Conservation (phyloP, 2,113 vertebrate species). For the Eolophus roseicapilla region DNA sequence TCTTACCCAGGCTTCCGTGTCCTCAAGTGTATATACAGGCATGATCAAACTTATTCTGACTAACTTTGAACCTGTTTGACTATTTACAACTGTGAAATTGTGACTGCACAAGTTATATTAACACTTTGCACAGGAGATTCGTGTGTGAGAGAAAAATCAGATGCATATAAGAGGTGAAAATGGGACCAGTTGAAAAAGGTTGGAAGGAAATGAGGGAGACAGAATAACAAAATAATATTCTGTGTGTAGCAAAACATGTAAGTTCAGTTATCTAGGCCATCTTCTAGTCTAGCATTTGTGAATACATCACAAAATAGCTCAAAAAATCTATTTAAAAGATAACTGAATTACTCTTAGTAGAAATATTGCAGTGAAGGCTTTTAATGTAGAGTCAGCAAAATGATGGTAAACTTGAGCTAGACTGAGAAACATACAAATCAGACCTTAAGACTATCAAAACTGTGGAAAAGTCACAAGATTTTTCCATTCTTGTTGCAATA, state of each 20-base stretch:
- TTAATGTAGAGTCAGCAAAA: not conserved
- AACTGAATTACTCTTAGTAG: not conserved
- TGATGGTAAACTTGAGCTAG: not conserved
- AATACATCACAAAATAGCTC: not conserved
- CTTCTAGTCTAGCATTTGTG: not conserved
- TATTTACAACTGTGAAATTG: conserved; percentile 13
- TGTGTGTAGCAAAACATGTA: not conserved
- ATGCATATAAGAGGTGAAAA: conserved; percentile 34
- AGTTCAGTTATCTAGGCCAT: not conserved
- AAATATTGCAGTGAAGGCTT: not conserved
- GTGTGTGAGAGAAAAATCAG: not conserved
- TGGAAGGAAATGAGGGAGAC: not conserved
- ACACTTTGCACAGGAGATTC: not conserved
- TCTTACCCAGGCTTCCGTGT: not conserved
- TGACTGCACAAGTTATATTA: conserved; percentile 15
- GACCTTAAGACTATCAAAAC: not conserved
- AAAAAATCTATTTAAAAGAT: not conserved
- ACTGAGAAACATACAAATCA: not conserved
- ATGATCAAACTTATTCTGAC: not conserved
- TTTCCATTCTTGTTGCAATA: not conserved
- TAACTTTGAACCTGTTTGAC: conserved; percentile 19
- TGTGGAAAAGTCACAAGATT: not conserved
- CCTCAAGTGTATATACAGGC: not conserved
- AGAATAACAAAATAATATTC: not conserved
- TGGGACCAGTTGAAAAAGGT: not conserved